phyloP scores from a whole-genome alignment of 2,113 vertebrate species.

The Apeltes quadracus region DNA sequence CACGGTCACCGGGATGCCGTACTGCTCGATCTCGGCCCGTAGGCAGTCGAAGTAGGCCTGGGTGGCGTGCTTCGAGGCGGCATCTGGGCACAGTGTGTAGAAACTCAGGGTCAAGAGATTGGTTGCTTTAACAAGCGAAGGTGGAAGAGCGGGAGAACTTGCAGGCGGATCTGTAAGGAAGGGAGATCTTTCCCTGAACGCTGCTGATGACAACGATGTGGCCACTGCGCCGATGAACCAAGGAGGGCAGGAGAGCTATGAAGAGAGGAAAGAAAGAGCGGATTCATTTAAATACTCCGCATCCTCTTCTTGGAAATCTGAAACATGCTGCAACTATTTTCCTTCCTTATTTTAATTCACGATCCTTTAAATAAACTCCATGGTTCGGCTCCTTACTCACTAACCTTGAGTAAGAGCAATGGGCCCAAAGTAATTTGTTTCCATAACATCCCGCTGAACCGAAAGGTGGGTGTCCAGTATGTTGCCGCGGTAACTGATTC shows the following conservation, averaged over 20 bases:
- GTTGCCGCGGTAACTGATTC: conserved; percentile 92
- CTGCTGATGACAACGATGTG: conserved; percentile 94
- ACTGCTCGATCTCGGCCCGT: conserved; percentile 87
- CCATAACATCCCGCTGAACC: conserved; percentile 92
- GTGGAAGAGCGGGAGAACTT: no score
- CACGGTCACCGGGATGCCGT: conserved; percentile 86
- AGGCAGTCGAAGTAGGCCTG: conserved; percentile 98
- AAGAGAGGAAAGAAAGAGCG: conserved; percentile 2
- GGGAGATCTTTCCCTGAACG: conserved; percentile 92
- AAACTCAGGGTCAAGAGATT: not conserved
- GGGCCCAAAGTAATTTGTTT: conserved; percentile 96
- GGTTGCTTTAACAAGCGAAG: not conserved
- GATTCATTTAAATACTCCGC: not conserved
- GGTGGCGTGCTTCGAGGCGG: conserved; percentile 94
- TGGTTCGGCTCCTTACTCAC: conserved; percentile 4
- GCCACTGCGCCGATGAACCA: conserved; percentile 86
- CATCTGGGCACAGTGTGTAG: conserved; percentile 77
- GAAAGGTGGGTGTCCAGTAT: conserved; percentile 86
- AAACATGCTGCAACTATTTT: not conserved
- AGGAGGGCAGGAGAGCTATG: conserved; percentile 89
- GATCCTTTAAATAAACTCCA: not conserved
- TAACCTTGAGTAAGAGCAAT: conserved; percentile 94
- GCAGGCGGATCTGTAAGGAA: conserved; percentile 96
- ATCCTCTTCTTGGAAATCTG: not conserved
- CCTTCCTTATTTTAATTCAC: not conserved